Percentiles rank a stretch among this genome's conserved stretches.
These are phyloP conservation scores for Pseudomugil gertrudae DNA, from an alignment of 2,797 vertebrate genomes.

Conservation along the genomic window DNA sequence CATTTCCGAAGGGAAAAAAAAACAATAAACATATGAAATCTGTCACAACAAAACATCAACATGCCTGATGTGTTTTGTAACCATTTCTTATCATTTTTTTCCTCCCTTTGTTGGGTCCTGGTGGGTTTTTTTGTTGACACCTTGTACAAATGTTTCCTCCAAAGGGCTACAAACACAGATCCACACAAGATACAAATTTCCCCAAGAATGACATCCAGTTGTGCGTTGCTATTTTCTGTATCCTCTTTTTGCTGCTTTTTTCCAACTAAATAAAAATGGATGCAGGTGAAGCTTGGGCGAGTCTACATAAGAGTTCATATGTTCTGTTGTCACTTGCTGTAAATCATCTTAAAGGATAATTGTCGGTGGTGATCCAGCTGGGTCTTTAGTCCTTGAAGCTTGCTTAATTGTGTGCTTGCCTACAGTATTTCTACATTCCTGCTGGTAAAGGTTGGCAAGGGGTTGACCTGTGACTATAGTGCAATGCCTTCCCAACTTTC, in stretches of 20 bases:
- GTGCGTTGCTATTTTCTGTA: slow-evolving; percentile 50
- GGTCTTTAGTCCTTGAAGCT: slow-evolving; percentile 64
- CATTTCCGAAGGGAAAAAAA: slow-evolving; percentile 48
- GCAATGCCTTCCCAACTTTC: slow-evolving; percentile 72
- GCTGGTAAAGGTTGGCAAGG: slow-evolving; percentile 68
- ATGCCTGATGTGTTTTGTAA: slow-evolving; percentile 50
- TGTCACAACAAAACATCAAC: slow-evolving; percentile 58
- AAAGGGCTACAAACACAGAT: slow-evolving; percentile 47
- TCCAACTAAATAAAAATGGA: slow-evolving; percentile 39
- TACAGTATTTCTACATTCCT: slow-evolving; percentile 66
- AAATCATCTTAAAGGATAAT: slow-evolving; percentile 75
- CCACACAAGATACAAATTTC: slow-evolving; percentile 49
- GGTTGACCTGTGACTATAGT: slow-evolving; percentile 74
- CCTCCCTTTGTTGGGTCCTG: slow-evolving; percentile 37
- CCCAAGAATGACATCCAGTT: slow-evolving; percentile 64
- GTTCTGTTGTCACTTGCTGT: slow-evolving; percentile 55
- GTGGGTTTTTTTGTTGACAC: slow-evolving; percentile 37
- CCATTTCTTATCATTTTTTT: slow-evolving; percentile 13
- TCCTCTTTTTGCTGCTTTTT: slow-evolving; percentile 28
- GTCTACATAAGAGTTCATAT: slow-evolving; percentile 39
- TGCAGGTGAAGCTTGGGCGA: slow-evolving; percentile 55
- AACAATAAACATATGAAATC: slow-evolving; percentile 49
- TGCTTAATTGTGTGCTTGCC: slow-evolving; percentile 71
- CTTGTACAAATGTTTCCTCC: slow-evolving; percentile 41
- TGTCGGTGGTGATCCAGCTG: slow-evolving; percentile 69